Conservation (phyloP, 2,113 vertebrate genomes). For the Perca fluviatilis region DNA sequence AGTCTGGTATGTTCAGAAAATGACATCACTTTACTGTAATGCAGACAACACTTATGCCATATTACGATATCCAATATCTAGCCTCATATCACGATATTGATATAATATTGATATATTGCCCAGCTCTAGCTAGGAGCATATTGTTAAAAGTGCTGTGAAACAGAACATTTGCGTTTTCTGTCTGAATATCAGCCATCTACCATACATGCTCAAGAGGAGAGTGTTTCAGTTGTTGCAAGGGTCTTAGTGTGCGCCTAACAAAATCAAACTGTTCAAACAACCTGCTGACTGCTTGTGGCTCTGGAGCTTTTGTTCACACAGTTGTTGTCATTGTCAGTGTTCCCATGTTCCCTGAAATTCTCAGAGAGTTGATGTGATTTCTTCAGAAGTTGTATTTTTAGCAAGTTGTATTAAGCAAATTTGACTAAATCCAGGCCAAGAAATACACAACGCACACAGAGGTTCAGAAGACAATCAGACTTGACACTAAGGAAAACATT, state of each 20-base stretch:
- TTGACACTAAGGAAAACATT: neutral
- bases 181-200: slow-evolving; percentile 34
- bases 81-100: no score
- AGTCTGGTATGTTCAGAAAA: no score
- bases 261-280: slow-evolving; percentile 78
- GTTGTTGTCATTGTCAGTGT: slow-evolving; percentile 29
- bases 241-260: slow-evolving; percentile 64
- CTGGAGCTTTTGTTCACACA: slow-evolving; percentile 52
- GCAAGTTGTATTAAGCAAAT: neutral
- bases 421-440: neutral
- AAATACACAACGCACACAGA: neutral
- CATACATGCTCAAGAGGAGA: slow-evolving; percentile 66
- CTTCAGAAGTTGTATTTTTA: slow-evolving; percentile 1
- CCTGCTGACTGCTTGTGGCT: slow-evolving; percentile 48
- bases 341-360: slow-evolving; percentile 22
- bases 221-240: slow-evolving; percentile 65
- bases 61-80: no score
- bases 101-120: no score
- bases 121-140: neutral
- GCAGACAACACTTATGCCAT: no score
- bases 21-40: no score
- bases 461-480: neutral
- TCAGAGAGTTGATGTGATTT: slow-evolving; percentile 22
- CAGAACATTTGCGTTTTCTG: neutral
- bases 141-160: neutral